Base-by-base conservation (phyloP, 2,797 vertebrate genomes). In the Nannoperca australis region DNA sequence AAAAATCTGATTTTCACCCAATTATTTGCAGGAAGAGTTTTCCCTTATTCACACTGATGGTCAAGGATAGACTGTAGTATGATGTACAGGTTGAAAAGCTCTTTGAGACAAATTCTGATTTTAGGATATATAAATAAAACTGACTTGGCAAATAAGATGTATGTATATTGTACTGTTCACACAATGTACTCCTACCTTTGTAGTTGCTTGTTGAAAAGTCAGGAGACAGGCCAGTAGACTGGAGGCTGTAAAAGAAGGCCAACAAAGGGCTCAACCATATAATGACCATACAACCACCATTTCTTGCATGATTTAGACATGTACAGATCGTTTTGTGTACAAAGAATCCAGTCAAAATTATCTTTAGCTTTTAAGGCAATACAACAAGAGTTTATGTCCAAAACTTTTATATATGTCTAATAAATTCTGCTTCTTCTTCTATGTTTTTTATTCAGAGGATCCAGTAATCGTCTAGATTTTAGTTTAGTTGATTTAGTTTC, bases 171-270 rank as follows among this genome's bases (percentile, higher is more conserved):
- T 38, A 14, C 12, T 24, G 22, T 53, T 53, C 22, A 27, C 7
- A 61, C 2, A 3, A 3, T 18, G 34, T 10, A 1, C 10, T 72
- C 74, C 27, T 78, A 78, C 65, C 80, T 82, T 50, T 50, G 42
- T 7, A 5, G 75, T 3, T 3, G 34, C 15, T 45, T 1, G 34
- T 36, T 18, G 22, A 2, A 36, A 36, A 8, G 1, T 36, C 22
- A 18, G 72, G 3, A 45, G 42, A 36, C 24, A 12, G 34, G 15
- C 12, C 38, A 27, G 53, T 0, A 3, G 12, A 49, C 36, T n/a
- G 2, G 7, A 14, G 15, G 62, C 69, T 70, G 54, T 0, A 49
- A 73, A 40, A 69, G 18, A 59, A 36, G 13, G 2, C 4, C 12
- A 30, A 74, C n/a, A 45, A 1, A 7, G 4, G 14, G 36, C 4